phyloP scores from a whole-genome alignment of 1,140 invertebrate genomes.

The Drosophila pseudoananassae region DNA sequence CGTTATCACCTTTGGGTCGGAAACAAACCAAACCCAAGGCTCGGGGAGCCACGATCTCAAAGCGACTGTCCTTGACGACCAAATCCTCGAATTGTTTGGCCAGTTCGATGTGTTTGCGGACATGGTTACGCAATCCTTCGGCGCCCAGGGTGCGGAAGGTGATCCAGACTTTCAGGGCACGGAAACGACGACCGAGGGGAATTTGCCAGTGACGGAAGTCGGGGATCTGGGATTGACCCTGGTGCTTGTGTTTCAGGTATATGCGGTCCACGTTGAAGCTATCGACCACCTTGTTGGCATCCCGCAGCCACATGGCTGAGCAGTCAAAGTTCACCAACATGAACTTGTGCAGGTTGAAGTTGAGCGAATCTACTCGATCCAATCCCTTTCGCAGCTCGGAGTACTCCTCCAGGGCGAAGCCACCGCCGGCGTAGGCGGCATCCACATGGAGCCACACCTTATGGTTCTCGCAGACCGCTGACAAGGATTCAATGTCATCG shows the following conservation, averaged over 20 bases:
- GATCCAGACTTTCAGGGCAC: constrained; percentile 97
- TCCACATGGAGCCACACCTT: constrained; percentile 95
- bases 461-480: constrained; percentile 90
- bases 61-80: constrained; percentile 89
- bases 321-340: constrained; percentile 96
- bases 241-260: constrained; percentile 91
- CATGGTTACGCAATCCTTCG: constrained; percentile 90
- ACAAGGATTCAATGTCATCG: constrained; percentile 93
- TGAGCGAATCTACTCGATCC: constrained; percentile 93
- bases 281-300: constrained; percentile 91
- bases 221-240: constrained; percentile 89
- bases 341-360: constrained; percentile 97
- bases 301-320: constrained; percentile 94
- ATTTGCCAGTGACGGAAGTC: constrained; percentile 99
- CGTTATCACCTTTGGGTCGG: constrained; percentile 91
- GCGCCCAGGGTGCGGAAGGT: constrained; percentile 93
- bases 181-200: constrained; percentile 96
- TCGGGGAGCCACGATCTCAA: constrained; percentile 90
- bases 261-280: constrained; percentile 97
- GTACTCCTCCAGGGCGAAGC: constrained; percentile 96
- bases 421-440: constrained; percentile 94
- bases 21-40: constrained; percentile 95
- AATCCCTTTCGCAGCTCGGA: constrained; percentile 91
- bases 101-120: constrained; percentile 90
- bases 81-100: constrained; percentile 91